These are phyloP conservation scores for Bettongia penicillata DNA, from an alignment of 2,113 vertebrate genomes.

Conservation along the genomic window DNA sequence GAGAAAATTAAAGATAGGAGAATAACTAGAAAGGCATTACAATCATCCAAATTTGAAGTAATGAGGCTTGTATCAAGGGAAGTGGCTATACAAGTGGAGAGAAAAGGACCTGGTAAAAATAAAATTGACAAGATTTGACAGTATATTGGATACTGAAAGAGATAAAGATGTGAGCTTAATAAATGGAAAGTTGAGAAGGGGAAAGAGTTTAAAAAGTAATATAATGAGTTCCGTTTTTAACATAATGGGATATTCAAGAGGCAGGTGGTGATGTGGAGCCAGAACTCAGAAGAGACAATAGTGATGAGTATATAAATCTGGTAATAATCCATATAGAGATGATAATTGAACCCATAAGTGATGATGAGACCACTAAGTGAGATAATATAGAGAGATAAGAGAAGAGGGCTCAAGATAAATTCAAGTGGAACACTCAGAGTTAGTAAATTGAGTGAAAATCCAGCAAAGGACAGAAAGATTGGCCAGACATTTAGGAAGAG, in stretches of 20 bases:
- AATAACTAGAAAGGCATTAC: neutral
- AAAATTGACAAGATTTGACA: neutral
- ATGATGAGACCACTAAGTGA: neutral
- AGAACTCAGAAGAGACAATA: neutral
- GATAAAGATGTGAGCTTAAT: neutral
- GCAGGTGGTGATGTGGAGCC: neutral
- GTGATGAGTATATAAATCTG: neutral
- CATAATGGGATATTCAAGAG: neutral
- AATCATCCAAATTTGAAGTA: neutral
- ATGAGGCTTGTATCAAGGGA: neutral
- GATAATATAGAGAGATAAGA: neutral
- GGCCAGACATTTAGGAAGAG: neutral
- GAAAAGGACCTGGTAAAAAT: neutral
- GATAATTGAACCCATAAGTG: neutral
- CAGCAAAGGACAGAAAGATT: neutral
- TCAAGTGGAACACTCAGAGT: neutral
- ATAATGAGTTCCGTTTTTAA: neutral
- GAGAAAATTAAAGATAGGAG: neutral
- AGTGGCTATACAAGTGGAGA: neutral
- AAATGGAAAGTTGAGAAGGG: neutral
- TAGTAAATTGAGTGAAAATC: neutral
- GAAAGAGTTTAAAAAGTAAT: neutral
- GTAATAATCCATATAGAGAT: neutral
- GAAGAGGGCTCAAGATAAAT: neutral
- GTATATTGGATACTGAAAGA: neutral